phyloP scores from a whole-genome alignment of 2,797 vertebrate genomes.

The Tolypeutes matacus region DNA sequence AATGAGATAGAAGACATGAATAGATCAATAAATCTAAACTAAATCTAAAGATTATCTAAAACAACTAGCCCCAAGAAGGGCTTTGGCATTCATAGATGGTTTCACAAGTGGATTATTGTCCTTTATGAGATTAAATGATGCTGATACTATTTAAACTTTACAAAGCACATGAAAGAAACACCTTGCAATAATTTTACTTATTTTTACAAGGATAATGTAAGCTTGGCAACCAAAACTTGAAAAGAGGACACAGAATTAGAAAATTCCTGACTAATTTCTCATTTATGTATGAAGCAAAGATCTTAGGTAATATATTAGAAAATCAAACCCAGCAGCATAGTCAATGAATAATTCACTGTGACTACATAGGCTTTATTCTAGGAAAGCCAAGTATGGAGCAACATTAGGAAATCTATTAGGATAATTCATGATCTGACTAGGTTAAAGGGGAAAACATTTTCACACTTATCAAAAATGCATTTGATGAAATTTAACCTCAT shows the following conservation, averaged over 20 bases:
- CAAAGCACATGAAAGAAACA: neutral
- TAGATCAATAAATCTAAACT: neutral
- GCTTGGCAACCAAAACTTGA: neutral
- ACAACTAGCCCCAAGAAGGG: neutral
- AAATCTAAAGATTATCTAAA: constrained; percentile 52
- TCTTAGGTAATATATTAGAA: constrained; percentile 70
- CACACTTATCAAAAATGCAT: constrained; percentile 24
- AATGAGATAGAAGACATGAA: neutral
- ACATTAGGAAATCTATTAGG: constrained; percentile 59
- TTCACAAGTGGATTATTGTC: neutral
- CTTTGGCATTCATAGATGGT: neutral
- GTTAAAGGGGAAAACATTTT: constrained; percentile 61
- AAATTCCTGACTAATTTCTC: constrained; percentile 37
- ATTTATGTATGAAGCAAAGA: constrained; percentile 47
- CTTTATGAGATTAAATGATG: constrained; percentile 6
- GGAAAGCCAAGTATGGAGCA: neutral
- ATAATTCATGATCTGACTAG: constrained; percentile 43
- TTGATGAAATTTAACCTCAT: constrained; percentile 29
- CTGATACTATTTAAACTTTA: constrained; percentile 24
- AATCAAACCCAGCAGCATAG: constrained; percentile 61
- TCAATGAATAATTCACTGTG: constrained; percentile 69
- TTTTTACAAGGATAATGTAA: constrained; percentile 24
- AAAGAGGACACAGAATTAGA: constrained; percentile 1
- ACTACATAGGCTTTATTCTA: constrained; percentile 67
- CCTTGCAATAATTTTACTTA: constrained; percentile 35